These are phyloP conservation scores for Podotricha telesiphe DNA, from an alignment of 2,888 invertebrate genomes.

Conservation along the genomic window DNA sequence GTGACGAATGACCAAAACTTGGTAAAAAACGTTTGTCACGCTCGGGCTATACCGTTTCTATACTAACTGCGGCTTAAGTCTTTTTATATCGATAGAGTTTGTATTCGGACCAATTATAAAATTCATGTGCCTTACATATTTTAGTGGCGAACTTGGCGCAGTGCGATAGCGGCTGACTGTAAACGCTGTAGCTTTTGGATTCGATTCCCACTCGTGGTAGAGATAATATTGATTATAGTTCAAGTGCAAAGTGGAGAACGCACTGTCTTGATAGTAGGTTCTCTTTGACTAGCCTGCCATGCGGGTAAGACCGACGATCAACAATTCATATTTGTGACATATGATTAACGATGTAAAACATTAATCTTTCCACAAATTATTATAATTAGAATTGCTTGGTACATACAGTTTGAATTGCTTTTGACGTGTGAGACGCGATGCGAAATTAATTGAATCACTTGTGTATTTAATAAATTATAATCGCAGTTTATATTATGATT, in stretches of 20 bases:
- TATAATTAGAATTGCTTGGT: background rate
- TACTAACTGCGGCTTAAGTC: background rate
- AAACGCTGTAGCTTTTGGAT: no score
- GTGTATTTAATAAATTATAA: background rate
- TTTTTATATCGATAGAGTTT: constrained; percentile 5
- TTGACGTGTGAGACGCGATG: background rate
- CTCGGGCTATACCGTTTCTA: constrained; percentile 13
- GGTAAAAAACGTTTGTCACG: constrained; percentile 15
- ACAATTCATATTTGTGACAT: no score
- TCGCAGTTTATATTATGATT: background rate
- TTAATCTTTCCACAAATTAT: background rate
- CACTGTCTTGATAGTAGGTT: no score
- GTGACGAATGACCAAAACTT: constrained; percentile 15
- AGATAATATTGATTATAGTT: no score
- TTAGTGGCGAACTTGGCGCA: no score
- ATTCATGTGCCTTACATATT: background rate
- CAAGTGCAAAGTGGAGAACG: no score
- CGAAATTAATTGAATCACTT: background rate
- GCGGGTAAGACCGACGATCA: no score
- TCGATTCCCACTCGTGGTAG: no score
- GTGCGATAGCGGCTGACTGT: no score
- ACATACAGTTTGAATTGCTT: background rate
- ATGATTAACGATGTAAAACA: background rate
- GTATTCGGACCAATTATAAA: background rate
- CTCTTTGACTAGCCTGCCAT: no score